Percentiles rank a stretch among this genome's conserved stretches.
phyloP scores from a whole-genome alignment of 2,113 vertebrate species.

The Sigmodon hispidus region DNA sequence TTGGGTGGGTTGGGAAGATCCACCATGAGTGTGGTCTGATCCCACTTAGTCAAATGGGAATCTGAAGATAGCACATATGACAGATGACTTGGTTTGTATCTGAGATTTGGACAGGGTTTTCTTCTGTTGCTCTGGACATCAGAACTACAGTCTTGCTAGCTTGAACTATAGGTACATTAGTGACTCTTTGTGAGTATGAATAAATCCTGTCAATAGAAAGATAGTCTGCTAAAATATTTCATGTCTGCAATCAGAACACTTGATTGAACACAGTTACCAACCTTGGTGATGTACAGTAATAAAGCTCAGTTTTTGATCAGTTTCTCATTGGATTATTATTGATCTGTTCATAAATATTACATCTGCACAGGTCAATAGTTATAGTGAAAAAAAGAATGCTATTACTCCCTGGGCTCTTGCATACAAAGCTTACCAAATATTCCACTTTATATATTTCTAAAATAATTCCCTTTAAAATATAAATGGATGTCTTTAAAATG shows the following conservation, averaged over 20 bases:
- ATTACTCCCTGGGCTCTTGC: no score
- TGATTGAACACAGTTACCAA: neutral
- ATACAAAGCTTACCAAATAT: no score
- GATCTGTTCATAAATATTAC: neutral
- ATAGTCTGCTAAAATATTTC: neutral
- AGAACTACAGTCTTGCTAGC: neutral
- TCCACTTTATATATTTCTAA: no score
- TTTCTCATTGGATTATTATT: neutral
- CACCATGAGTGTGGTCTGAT: neutral
- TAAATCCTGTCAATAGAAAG: neutral
- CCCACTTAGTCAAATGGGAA: neutral
- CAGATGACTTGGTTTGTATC: neutral
- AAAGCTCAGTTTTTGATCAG: neutral
- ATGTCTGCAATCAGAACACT: neutral
- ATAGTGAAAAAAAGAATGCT: no score
- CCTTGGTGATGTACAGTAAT: neutral
- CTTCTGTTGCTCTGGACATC: neutral
- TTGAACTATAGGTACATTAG: fast-evolving
- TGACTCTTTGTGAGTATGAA: neutral
- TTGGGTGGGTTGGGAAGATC: neutral
- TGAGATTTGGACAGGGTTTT: neutral
- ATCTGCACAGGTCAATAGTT: neutral
- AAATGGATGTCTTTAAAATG: no score
- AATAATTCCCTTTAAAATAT: no score
- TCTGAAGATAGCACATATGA: neutral